These are phyloP conservation scores for Pangasianodon gigas DNA, from an alignment of 2,113 vertebrate species.

Conservation along the genomic window DNA sequence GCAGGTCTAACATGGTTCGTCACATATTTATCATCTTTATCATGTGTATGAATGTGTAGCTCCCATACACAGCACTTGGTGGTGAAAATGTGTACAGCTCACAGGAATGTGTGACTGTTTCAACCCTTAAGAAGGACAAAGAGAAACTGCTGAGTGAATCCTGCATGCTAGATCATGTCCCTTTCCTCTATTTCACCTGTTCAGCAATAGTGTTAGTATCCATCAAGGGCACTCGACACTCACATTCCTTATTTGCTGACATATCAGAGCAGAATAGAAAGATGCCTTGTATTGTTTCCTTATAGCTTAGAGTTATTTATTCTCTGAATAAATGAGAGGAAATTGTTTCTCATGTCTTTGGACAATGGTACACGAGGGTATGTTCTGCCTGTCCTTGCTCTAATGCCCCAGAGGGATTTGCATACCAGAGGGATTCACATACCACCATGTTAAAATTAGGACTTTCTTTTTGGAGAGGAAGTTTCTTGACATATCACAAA, in stretches of 20 bases:
- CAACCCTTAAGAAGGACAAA: not conserved
- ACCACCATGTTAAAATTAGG: slow-evolving; percentile 2
- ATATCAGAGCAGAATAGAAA: not conserved
- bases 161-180: not conserved
- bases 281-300: not conserved
- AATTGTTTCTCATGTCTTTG: not conserved
- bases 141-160: slow-evolving; percentile 15
- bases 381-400: not conserved
- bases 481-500: not conserved
- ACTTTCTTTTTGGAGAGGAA: not conserved
- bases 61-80: not conserved
- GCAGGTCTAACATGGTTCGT: not conserved
- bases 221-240: not conserved
- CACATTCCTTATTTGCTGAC: not conserved
- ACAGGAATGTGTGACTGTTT: not conserved
- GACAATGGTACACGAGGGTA: not conserved
- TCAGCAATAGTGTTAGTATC: not conserved
- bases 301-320: not conserved
- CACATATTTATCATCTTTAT: not conserved
- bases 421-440: not conserved
- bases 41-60: not conserved
- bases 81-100: not conserved
- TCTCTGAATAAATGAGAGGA: not conserved
- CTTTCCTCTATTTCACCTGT: not conserved
- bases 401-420: no score